Evolutionary conservation across 2,113 vertebrate genomes (phyloP).

Genomic region (Recurvirostra avosetta): DNA sequence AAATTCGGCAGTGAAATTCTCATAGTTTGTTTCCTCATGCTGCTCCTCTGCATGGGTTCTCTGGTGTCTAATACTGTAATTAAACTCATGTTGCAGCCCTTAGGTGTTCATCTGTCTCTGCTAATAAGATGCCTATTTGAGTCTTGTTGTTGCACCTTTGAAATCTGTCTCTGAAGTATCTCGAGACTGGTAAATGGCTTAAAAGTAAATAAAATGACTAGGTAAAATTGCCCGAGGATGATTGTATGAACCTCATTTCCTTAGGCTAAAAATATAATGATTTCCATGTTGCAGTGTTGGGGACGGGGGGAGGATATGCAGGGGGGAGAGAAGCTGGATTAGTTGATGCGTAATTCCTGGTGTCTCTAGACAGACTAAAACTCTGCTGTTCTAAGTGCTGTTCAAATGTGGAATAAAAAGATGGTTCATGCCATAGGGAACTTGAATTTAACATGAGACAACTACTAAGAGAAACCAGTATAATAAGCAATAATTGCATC

Average conservation of each 20-base stretch:
- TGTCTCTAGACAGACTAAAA: background rate
- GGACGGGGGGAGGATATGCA: background rate
- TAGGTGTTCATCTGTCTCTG: background rate
- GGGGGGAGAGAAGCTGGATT: background rate
- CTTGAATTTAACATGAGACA: conserved; percentile 28
- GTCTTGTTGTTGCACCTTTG: background rate
- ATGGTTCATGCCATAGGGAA: background rate
- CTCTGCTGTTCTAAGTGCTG: background rate
- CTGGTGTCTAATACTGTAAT: background rate
- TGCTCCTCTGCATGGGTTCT: background rate
- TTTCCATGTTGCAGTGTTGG: background rate
- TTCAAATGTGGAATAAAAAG: background rate
- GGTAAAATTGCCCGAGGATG: background rate
- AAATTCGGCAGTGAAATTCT: background rate
- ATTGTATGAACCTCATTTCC: background rate
- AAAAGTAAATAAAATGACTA: background rate
- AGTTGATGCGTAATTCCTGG: conserved; percentile 15
- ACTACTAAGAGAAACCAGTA: background rate
- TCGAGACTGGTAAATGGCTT: background rate
- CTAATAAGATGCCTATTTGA: background rate
- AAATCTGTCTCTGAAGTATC: conserved; percentile 3
- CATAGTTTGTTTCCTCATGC: background rate
- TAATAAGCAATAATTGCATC: conserved; percentile 5
- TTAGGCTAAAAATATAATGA: conserved; percentile 4
- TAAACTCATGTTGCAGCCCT: background rate